A percentile compares a stretch with the other conserved stretches of the same genome.
Conservation (phyloP, 2,888 invertebrate genomes). For the Hypena proboscidalis region DNA sequence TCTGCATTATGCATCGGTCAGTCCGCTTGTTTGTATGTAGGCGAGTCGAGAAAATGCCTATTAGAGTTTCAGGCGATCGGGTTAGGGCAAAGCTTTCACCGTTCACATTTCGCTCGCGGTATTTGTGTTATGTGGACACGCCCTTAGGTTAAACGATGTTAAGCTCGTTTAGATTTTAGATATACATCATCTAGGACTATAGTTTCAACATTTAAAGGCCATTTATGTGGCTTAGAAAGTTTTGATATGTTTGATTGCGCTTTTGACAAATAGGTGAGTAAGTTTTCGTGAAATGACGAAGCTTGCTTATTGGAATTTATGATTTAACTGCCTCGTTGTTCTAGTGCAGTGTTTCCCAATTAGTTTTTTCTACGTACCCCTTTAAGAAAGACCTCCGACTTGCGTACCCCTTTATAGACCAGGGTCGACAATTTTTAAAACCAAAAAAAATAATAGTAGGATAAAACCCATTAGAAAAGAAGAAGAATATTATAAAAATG, state of each 20-base stretch:
- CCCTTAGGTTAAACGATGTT: constrained; percentile 63
- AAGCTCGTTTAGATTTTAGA: constrained; percentile 49
- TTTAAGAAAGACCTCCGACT: no score
- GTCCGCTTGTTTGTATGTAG: constrained; percentile 38
- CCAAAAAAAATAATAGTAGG: no score
- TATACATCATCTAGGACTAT: constrained; percentile 36
- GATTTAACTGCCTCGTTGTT: background rate
- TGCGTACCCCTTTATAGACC: no score
- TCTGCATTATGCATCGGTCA: constrained; percentile 16
- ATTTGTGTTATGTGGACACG: constrained; percentile 72
- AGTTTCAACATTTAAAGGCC: constrained; percentile 5
- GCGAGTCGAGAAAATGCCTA: constrained; percentile 40
- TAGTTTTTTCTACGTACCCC: no score
- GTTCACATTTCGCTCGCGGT: constrained; percentile 71
- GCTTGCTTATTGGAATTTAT: no score
- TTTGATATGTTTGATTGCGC: constrained; percentile 1
- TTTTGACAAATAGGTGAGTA: background rate
- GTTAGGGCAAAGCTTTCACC: constrained; percentile 73
- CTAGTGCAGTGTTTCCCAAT: background rate
- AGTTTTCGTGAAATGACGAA: no score
- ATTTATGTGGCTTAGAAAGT: constrained; percentile 1
- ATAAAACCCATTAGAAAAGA: no score
- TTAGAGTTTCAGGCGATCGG: constrained; percentile 71
- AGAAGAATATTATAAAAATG: no score
- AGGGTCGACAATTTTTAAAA: no score